Base-by-base conservation (phyloP, 2,113 vertebrate genomes). In the Penelope pileata region DNA sequence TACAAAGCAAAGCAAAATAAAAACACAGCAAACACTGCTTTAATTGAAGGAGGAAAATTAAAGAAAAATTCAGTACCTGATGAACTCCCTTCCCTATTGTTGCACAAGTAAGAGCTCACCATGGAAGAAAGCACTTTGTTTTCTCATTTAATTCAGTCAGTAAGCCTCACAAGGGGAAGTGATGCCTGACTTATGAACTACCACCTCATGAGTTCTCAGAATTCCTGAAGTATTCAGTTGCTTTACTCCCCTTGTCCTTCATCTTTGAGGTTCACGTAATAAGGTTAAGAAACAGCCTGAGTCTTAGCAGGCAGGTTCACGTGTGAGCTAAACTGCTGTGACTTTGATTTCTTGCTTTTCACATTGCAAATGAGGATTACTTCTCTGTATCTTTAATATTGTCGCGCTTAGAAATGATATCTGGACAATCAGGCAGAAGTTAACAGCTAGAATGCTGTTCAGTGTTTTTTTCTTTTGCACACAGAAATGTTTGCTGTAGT, bases 301-400 rank as follows among this genome's bases (percentile, higher is more conserved):
- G 54, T 62, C 63, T 43, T 79, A 51, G 90, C 45, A 93, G 47
- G 64, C 81, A 96, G n/a, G n/a, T 68, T 94, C 91, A 75, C 0
- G 0, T 62, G 63, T 63, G 50, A 82, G 32, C 30, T 91, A 82
- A 96, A 73, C 51, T 8, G 53, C 64, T 93, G n/a, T 16, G 64
- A 29, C 38, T 86, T 91, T 83, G 10, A 50, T 75, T 88, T 92
- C 91, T 95, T 56, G 75, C 84, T 54, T 86, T 90, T 91, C 66
- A 94, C 36, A 53, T 38, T 76, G 56, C 32, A 83, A 95, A 95
- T 29, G 75, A 40, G 26, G 42, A 96, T 95, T 96, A 94, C 96
- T 94, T 91, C 89, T 66, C 84, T 92, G 10, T 56, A 72, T 82
- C 62, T 96, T 89, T 76, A 79, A 67, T 32, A n/a, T 43, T 82